Conservation (phyloP, 2,113 vertebrate genomes). For the Malurus cyaneus region DNA sequence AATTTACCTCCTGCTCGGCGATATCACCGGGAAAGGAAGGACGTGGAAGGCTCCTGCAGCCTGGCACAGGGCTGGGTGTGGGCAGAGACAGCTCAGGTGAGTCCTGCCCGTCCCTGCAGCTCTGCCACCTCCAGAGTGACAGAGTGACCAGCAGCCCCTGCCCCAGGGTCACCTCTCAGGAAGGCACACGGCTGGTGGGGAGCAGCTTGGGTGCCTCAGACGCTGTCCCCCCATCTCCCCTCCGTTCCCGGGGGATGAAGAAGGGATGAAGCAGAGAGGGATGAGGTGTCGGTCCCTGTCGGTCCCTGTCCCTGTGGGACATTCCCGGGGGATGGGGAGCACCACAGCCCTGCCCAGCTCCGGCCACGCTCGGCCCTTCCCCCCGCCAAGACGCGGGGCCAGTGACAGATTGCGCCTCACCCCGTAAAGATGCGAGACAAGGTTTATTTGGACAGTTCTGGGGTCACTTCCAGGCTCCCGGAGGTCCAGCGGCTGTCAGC, state of each 20-base stretch:
- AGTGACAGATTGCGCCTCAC: neutral
- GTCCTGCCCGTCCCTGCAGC: neutral
- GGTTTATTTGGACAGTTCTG: slow-evolving; percentile 32
- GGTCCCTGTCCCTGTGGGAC: neutral
- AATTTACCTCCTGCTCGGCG: neutral
- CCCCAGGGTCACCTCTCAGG: neutral
- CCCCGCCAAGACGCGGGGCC: neutral
- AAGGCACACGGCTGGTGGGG: neutral
- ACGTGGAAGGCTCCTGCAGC: neutral
- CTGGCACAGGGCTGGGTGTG: neutral
- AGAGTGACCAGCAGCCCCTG: neutral
- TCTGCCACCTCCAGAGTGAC: accelerated
- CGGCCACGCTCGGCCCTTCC: neutral
- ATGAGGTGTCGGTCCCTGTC: neutral
- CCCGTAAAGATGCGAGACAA: neutral
- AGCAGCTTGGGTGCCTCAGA: neutral
- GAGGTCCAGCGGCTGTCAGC: slow-evolving; percentile 16
- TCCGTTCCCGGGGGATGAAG: neutral
- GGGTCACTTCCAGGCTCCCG: neutral
- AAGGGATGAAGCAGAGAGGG: neutral
- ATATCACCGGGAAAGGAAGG: neutral
- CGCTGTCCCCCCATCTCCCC: neutral
- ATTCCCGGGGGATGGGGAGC: neutral
- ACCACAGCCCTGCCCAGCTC: neutral
- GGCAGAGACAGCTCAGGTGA: neutral